Percentiles rank a stretch among this genome's conserved stretches.
Evolutionary conservation across 92 coral and sea anemone species (phyloP).

Genomic region (Montipora capitata): DNA sequence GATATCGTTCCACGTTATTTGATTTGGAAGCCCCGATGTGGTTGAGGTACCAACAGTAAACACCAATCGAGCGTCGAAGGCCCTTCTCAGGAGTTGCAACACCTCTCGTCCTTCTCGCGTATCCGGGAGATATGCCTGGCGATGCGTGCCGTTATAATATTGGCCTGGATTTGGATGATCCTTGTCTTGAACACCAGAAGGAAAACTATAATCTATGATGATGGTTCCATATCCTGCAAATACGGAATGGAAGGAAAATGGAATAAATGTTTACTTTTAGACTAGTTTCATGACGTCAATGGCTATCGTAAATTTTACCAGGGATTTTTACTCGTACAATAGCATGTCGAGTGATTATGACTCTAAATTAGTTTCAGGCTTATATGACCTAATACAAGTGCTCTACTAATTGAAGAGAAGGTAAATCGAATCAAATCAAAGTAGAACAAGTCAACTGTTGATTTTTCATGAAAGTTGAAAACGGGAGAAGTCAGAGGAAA

Average conservation of each 20-base stretch:
- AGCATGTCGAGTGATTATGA: too few relatives aligned
- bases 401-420: too few relatives aligned
- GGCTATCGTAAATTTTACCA: too few relatives aligned
- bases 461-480: too few relatives aligned
- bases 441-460: too few relatives aligned
- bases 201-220: slow-evolving; percentile 41
- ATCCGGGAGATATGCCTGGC: slow-evolving; percentile 78
- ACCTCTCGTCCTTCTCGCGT: slow-evolving; percentile 21
- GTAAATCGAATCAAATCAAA: too few relatives aligned
- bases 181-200: background rate
- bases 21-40: slow-evolving; percentile 57
- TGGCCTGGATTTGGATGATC: slow-evolving; percentile 78
- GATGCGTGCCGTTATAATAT: slow-evolving; percentile 59
- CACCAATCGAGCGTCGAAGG: slow-evolving; percentile 77
- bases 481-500: too few relatives aligned
- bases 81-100: slow-evolving; percentile 69
- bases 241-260: background rate
- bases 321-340: too few relatives aligned
- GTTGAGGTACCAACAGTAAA: slow-evolving; percentile 86
- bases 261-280: too few relatives aligned
- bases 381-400: too few relatives aligned
- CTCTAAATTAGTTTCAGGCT: too few relatives aligned
- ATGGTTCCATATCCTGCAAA: slow-evolving; percentile 54
- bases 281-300: too few relatives aligned
- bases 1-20: slow-evolving; percentile 45